A percentile compares a stretch with the other conserved stretches of the same genome.
Conservation (phyloP, 2,797 vertebrate species). For the Thalassophryne amazonica region DNA sequence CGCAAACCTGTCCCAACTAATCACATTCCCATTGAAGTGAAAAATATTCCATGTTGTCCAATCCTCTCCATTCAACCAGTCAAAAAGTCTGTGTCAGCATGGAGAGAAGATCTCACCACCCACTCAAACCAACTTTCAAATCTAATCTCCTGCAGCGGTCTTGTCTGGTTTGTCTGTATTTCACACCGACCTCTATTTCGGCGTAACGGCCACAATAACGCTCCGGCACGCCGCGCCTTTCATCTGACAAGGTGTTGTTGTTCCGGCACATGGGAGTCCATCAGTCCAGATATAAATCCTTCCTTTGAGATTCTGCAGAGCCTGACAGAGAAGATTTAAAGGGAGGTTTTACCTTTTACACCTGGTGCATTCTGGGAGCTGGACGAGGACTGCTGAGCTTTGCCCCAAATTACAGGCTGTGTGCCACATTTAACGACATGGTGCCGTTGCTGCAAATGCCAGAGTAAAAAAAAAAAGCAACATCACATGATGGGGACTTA, state of each 20-base stretch:
- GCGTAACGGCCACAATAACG: slow-evolving; percentile 35
- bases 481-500: slow-evolving; percentile 45
- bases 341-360: slow-evolving; percentile 28
- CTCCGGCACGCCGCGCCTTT: slow-evolving; percentile 35
- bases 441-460: slow-evolving; percentile 4
- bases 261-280: slow-evolving; percentile 32
- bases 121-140: slow-evolving; percentile 58
- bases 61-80: slow-evolving; percentile 63
- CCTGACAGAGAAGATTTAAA: slow-evolving; percentile 50
- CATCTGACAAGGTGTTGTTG: slow-evolving; percentile 37
- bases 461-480: slow-evolving; percentile 41
- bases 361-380: neutral
- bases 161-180: slow-evolving; percentile 51
- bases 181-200: slow-evolving; percentile 39
- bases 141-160: slow-evolving; percentile 51
- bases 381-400: slow-evolving; percentile 19
- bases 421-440: slow-evolving; percentile 44
- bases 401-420: slow-evolving; percentile 36
- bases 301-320: slow-evolving; percentile 18
- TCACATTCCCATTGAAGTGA: slow-evolving; percentile 69
- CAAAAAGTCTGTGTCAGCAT: slow-evolving; percentile 48
- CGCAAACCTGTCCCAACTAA: slow-evolving; percentile 63
- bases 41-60: slow-evolving; percentile 67
- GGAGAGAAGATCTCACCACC: slow-evolving; percentile 39
- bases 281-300: slow-evolving; percentile 52